Conservation (phyloP, 2,797 vertebrate species). For the Todus mexicanus region DNA sequence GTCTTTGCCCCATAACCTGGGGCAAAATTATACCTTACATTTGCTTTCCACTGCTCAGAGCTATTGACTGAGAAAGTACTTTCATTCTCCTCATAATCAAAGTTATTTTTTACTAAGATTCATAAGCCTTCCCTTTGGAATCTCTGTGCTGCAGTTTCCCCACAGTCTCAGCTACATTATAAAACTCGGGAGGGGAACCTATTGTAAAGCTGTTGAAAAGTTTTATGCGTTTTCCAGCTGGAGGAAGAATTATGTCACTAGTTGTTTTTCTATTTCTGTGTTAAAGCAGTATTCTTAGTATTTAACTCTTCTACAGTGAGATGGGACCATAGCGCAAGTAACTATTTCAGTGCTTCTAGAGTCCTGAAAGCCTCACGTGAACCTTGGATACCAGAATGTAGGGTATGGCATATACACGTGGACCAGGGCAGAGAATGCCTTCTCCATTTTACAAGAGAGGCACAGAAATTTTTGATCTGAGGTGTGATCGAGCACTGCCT, state of each 20-base stretch:
- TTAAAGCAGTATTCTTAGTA: neutral
- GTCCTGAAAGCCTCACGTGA: neutral
- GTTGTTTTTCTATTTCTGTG: neutral
- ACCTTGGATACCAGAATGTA: neutral
- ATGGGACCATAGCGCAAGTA: neutral
- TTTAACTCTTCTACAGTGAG: neutral
- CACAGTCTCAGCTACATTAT: neutral
- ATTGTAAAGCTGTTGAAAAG: neutral
- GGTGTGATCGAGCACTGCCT: neutral
- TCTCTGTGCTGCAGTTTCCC: neutral
- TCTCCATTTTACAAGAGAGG: neutral
- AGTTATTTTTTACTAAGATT: neutral
- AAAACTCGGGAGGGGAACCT: neutral
- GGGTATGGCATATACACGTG: neutral
- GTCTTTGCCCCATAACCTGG: neutral
- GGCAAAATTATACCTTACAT: slow-evolving; percentile 14
- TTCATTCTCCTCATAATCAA: slow-evolving; percentile 14
- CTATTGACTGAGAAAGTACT: neutral
- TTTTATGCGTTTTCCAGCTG: neutral
- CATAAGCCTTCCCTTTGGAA: neutral
- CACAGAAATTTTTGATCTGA: neutral
- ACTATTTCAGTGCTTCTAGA: neutral
- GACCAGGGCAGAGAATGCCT: neutral
- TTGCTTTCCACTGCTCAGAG: neutral
- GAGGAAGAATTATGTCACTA: neutral